phyloP scores from a whole-genome alignment of 2,113 vertebrate species.

The Tychaedon coryphoeus region DNA sequence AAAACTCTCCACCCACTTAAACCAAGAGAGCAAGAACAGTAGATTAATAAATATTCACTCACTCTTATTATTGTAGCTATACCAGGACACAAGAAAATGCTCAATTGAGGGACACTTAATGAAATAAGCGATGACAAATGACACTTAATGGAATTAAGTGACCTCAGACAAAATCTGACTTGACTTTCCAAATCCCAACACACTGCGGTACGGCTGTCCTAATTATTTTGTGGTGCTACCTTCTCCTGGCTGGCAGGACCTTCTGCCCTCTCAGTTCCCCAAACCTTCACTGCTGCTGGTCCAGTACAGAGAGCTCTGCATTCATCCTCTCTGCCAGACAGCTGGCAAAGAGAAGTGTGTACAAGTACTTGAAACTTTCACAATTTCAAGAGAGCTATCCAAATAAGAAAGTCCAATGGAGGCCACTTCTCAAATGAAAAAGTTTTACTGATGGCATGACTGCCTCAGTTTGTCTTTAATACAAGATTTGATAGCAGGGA shows the following conservation, averaged over 20 bases:
- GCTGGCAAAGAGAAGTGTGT: not conserved
- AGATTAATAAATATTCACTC: not conserved
- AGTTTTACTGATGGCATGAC: not conserved
- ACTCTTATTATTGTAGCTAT: not conserved
- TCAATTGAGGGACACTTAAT: not conserved
- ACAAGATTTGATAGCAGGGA: not conserved
- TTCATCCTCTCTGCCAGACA: not conserved
- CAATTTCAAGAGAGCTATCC: not conserved
- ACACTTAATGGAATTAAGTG: not conserved
- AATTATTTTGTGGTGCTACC: not conserved
- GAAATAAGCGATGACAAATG: not conserved
- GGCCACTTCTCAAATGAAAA: not conserved
- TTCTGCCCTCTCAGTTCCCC: not conserved
- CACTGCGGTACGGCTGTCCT: rapidly evolving
- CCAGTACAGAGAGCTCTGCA: not conserved
- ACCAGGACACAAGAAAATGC: not conserved
- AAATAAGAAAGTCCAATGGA: not conserved
- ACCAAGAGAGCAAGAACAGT: not conserved
- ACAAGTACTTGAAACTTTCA: not conserved
- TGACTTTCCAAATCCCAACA: not conserved
- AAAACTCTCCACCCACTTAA: not conserved
- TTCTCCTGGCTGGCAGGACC: not conserved
- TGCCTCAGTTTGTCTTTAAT: not conserved
- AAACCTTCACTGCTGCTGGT: not conserved
- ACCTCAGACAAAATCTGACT: not conserved